Evolutionary conservation across 2,888 invertebrate genomes (phyloP), one percentile per base, ranked within the genome.

Genomic region (Campoletis raptor): DNA sequence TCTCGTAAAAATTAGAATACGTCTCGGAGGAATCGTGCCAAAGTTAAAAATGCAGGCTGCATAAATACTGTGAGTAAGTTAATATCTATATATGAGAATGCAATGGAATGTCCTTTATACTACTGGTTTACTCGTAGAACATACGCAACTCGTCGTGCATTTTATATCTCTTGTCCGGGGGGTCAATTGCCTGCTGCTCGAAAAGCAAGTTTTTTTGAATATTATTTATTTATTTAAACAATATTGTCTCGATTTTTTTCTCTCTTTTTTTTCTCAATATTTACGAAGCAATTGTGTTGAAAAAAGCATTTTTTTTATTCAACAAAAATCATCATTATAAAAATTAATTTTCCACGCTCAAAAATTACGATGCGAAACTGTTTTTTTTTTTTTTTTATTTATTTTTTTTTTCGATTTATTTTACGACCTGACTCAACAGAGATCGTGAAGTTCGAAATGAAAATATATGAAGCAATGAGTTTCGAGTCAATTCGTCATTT

Each of bases 41-140:
- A 30, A 70, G 67, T 54, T 69, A 54, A 83, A 72, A 73, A 64
- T 61, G n/a, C 48, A 78, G 66, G 67, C 52, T 67, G 82, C 69
- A 76, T 30, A 69, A 67, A 83, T 37, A 77, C 24, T 73, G 70
- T 12, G 40, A 0, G 12, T 37, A 57, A 30, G 57, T 54, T 54
- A 30, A 70, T 48, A 15, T 36, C 87, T 88, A 89, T 88, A 88
- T 85, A 88, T 85, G 42, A 12, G 69, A 70, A 79, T 52, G 66
- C 66, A 67, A 73, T 48, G 81, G 74, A 79, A 74, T 82, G 78
- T 87, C 72, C 72, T 74, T 66, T 54, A 81, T 69, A 69, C 74
- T 45, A 76, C 24, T 45, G 15, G 66, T 54, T 81, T 64, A 74
- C 64, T 54, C 48, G 54, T 67, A 73, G 66, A 30, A 30, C 52